Conservation (phyloP, 2,888 invertebrate genomes). For the Dilophus febrilis region DNA sequence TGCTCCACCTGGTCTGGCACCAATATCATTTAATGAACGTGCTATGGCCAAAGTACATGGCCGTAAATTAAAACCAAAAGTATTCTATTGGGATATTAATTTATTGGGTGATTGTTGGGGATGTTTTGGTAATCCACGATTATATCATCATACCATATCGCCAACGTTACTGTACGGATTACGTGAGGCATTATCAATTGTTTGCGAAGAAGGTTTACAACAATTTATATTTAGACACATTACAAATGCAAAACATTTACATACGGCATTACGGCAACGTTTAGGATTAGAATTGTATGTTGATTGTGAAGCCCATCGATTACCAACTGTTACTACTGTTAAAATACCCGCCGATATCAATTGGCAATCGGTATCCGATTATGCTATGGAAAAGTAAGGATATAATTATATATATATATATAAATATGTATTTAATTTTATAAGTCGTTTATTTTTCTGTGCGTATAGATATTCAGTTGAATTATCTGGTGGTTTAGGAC, state of each 20-base stretch:
- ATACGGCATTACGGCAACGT: slow-evolving; percentile 44
- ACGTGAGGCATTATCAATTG: slow-evolving; percentile 55
- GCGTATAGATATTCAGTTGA: slow-evolving; percentile 39
- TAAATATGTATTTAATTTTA: background rate
- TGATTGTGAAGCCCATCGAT: slow-evolving; percentile 42
- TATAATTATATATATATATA: background rate
- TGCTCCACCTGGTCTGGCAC: slow-evolving; percentile 56
- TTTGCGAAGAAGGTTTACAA: slow-evolving; percentile 54
- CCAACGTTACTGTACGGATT: slow-evolving; percentile 63
- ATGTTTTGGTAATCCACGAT: slow-evolving; percentile 43
- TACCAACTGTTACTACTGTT: slow-evolving; percentile 53
- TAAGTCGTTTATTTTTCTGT: no score
- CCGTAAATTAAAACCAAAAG: slow-evolving; percentile 34
- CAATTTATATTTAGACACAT: slow-evolving; percentile 56
- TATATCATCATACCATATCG: slow-evolving; percentile 80
- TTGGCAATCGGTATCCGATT: slow-evolving; percentile 40
- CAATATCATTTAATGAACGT: slow-evolving; percentile 52
- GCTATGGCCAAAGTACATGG: slow-evolving; percentile 41
- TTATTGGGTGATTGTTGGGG: slow-evolving; percentile 61
- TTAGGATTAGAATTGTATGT: slow-evolving; percentile 56
- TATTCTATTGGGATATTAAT: slow-evolving; percentile 54
- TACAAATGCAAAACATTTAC: slow-evolving; percentile 45
- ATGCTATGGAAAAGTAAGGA: slow-evolving; percentile 48
- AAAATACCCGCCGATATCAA: slow-evolving; percentile 45
- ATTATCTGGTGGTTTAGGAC: slow-evolving; percentile 69